Evolutionary conservation across 2,113 vertebrate genomes (phyloP).

Genomic region (Calyptommatus sinebrachiatus): DNA sequence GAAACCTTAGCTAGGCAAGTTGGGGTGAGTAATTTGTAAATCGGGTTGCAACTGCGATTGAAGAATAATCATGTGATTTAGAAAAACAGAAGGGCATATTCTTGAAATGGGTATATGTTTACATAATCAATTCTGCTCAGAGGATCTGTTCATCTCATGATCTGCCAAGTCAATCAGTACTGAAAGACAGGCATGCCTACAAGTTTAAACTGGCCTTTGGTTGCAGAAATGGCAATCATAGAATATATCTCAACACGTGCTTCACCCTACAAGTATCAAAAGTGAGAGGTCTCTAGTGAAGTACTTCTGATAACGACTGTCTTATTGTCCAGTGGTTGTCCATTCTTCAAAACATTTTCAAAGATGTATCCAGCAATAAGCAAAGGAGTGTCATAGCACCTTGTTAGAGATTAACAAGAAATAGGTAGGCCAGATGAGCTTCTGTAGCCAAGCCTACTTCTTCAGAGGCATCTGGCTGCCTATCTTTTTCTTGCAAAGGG

Average conservation of each 20-base stretch:
- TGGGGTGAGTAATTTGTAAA: slow-evolving; percentile 16
- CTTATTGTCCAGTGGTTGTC: not conserved
- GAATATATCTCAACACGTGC: not conserved
- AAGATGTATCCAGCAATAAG: not conserved
- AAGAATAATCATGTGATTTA: slow-evolving; percentile 32
- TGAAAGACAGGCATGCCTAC: not conserved
- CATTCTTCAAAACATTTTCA: not conserved
- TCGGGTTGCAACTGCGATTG: not conserved
- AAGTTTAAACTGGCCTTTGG: too few species aligned
- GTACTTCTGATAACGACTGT: not conserved
- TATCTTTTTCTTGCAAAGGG: too few species aligned
- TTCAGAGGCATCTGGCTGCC: too few species aligned
- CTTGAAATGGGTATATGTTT: not conserved
- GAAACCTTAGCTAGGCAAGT: not conserved
- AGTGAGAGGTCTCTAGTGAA: not conserved
- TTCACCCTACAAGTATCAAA: not conserved
- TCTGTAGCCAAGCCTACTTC: too few species aligned
- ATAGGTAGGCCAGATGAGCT: too few species aligned
- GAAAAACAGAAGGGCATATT: slow-evolving; percentile 15
- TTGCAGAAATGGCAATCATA: too few species aligned
- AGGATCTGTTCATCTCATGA: not conserved
- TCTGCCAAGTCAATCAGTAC: not conserved
- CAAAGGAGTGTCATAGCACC: too few species aligned
- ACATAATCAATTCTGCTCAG: not conserved
- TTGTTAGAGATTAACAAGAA: too few species aligned